A percentile compares a stretch with the other conserved stretches of the same genome.
phyloP scores from a whole-genome alignment of 2,888 invertebrate genomes.

The Andrena chrysosceles region DNA sequence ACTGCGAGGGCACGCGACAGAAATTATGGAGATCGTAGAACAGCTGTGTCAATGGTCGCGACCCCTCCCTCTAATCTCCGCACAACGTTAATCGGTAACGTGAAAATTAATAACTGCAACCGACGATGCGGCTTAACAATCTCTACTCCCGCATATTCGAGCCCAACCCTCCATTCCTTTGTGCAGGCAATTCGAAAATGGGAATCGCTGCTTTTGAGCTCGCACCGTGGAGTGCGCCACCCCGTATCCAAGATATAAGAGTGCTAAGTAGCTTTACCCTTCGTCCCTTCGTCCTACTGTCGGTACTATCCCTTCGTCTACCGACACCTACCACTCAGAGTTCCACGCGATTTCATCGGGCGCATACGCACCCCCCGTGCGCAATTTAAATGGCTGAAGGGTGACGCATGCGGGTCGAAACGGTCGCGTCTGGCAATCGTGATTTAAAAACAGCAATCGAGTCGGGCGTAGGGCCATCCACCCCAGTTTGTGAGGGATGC shows the following conservation, averaged over 20 bases:
- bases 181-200: too few species aligned
- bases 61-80: constrained; percentile 19
- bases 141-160: too few species aligned
- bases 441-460: constrained; percentile 69
- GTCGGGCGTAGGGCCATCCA: constrained; percentile 21
- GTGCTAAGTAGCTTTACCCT: neutral
- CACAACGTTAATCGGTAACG: constrained; percentile 3
- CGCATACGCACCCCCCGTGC: neutral
- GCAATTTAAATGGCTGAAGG: constrained; percentile 56
- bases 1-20: constrained; percentile 55
- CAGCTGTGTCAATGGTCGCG: constrained; percentile 19
- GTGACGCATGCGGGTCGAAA: constrained; percentile 52
- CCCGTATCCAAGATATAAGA: too few species aligned
- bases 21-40: constrained; percentile 43
- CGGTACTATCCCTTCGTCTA: neutral
- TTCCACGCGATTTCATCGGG: neutral
- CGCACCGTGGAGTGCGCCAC: too few species aligned
- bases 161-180: too few species aligned
- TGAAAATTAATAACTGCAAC: constrained; percentile 4
- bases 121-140: neutral
- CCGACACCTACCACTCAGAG: neutral
- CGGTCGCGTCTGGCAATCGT: constrained; percentile 41
- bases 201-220: too few species aligned
- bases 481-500: constrained; percentile 39
- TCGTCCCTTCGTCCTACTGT: neutral